Percentiles rank a stretch among this genome's conserved stretches.
These are phyloP conservation scores for Bombus picipes DNA, from an alignment of 1,140 invertebrate species.

Conservation along the genomic window DNA sequence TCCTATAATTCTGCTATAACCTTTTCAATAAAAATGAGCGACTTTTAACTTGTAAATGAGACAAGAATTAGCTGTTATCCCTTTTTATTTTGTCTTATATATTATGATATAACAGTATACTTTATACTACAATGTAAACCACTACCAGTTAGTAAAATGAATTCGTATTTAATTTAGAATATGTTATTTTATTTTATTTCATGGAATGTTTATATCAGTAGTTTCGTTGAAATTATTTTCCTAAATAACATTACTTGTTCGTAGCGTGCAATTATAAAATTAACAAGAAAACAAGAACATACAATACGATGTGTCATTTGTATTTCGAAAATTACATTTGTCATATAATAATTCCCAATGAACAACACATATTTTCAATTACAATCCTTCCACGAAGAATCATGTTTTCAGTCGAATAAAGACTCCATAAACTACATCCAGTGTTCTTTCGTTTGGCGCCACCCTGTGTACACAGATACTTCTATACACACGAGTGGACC, in stretches of 20 bases:
- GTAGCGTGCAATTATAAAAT: too few relatives aligned
- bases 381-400: not conserved
- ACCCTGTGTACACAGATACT: slow-evolving; percentile 26
- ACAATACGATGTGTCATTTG: too few relatives aligned
- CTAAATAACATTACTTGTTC: too few relatives aligned
- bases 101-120: not conserved
- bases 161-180: too few relatives aligned
- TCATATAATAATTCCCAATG: not conserved
- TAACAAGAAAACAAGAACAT: too few relatives aligned
- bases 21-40: not conserved
- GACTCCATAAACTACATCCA: not conserved
- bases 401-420: not conserved
- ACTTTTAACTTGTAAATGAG: not conserved
- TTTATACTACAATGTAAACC: not conserved
- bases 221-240: too few relatives aligned
- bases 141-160: too few relatives aligned
- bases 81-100: not conserved
- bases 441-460: not conserved
- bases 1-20: not conserved
- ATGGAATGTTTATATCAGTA: too few relatives aligned
- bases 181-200: too few relatives aligned
- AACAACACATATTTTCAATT: not conserved
- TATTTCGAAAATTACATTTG: not conserved
- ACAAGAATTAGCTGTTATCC: not conserved
- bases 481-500: slow-evolving; percentile 11